Evolutionary conservation across 1,140 invertebrate genomes (phyloP).

Genomic region (Lepidurus packardi): DNA sequence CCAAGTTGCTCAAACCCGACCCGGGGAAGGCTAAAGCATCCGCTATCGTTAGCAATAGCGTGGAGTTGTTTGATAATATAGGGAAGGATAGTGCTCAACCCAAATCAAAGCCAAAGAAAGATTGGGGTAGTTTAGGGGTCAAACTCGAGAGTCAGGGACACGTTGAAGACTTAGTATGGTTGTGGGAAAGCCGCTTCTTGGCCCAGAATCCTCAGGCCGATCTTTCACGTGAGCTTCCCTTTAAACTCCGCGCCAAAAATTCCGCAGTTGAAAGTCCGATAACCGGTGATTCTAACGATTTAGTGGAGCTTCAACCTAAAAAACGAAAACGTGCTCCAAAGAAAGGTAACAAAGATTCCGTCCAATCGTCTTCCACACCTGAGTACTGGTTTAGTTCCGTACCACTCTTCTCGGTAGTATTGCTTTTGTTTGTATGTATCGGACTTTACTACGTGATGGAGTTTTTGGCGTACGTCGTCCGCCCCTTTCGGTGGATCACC

Average conservation of each 20-base stretch:
- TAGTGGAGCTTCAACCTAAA: neutral
- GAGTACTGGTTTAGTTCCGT: neutral
- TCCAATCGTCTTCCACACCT: neutral
- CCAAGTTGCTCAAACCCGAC: neutral
- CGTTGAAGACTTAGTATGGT: constrained; percentile 30
- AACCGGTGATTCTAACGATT: neutral
- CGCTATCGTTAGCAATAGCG: constrained; percentile 6
- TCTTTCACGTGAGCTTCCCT: neutral
- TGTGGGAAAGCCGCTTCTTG: constrained; percentile 30
- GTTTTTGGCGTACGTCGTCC: neutral
- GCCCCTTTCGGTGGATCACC: neutral
- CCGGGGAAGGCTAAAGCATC: neutral
- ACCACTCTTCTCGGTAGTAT: neutral
- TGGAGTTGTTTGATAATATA: constrained; percentile 25
- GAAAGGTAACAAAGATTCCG: constrained; percentile 31
- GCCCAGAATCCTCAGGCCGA: constrained; percentile 15
- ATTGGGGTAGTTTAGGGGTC: constrained; percentile 32
- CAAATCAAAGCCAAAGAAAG: constrained; percentile 24
- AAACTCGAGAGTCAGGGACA: constrained; percentile 28
- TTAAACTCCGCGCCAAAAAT: neutral
- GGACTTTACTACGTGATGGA: constrained; percentile 14
- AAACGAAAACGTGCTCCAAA: neutral
- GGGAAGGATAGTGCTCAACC: constrained; percentile 1
- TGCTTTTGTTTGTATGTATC: neutral
- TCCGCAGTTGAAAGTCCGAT: neutral